Conservation (phyloP, 2,113 vertebrate species). For the Paralichthys olivaceus region DNA sequence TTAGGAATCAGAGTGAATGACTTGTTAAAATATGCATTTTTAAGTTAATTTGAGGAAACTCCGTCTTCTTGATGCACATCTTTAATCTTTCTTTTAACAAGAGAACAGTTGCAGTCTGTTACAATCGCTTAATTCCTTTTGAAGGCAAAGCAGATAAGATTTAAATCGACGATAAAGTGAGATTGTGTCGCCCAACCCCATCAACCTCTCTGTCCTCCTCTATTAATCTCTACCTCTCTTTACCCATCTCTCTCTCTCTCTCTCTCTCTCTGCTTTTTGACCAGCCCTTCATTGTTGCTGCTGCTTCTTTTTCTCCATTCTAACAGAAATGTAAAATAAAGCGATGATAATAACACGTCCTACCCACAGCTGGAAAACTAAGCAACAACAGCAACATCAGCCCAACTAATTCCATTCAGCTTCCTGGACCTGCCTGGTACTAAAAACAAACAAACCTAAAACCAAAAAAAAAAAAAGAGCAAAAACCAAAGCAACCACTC, state of each 20-base stretch:
- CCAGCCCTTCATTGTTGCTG: conserved; percentile 85
- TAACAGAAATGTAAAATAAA: conserved; percentile 86
- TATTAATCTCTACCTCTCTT: neutral
- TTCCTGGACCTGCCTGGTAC: conserved; percentile 85
- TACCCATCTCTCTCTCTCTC: conserved; percentile 13
- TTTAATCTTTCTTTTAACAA: too few species aligned
- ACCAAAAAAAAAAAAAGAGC: conserved; percentile 21
- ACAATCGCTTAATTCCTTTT: conserved; percentile 8
- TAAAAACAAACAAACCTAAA: conserved; percentile 72
- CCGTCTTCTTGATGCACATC: too few species aligned
- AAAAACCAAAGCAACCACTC: conserved; percentile 74
- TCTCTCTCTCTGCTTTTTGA: conserved; percentile 44
- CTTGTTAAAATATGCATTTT: too few species aligned
- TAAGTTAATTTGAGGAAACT: too few species aligned
- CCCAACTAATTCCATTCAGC: conserved; percentile 92
- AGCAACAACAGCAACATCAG: conserved; percentile 79
- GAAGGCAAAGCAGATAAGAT: too few species aligned
- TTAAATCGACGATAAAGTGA: too few species aligned
- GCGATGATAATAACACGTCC: conserved; percentile 73
- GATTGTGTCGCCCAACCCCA: conserved; percentile 22
- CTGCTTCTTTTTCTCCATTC: conserved; percentile 85
- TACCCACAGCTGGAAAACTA: conserved; percentile 88
- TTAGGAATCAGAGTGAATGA: too few species aligned
- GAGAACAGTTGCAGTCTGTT: too few species aligned
- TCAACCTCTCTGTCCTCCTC: neutral